Evolutionary conservation across 1,140 invertebrate species (phyloP).

Genomic region (Amyelois transitella): DNA sequence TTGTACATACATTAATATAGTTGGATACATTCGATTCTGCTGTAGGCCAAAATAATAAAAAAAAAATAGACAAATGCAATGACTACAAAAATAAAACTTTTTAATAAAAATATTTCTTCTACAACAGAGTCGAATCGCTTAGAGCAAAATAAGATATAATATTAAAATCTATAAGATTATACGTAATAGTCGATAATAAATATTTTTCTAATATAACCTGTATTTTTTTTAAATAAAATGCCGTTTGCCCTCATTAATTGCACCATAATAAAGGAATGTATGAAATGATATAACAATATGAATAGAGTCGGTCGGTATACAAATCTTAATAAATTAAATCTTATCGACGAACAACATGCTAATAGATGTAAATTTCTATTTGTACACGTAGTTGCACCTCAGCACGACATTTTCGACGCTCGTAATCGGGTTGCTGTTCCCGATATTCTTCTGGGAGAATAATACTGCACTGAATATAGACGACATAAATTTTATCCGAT

Average conservation of each 20-base stretch:
- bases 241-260: not conserved
- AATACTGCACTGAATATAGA: constrained; percentile 59
- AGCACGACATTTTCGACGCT: constrained; percentile 58
- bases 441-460: constrained; percentile 54
- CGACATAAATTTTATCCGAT: no score
- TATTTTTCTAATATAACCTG: not conserved
- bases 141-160: not conserved
- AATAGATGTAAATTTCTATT: constrained; percentile 63
- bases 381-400: constrained; percentile 58
- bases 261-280: not conserved
- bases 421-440: constrained; percentile 52
- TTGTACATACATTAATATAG: no score
- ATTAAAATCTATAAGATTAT: not conserved
- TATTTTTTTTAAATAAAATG: not conserved
- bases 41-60: not conserved
- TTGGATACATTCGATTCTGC: no score
- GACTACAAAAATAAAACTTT: not conserved
- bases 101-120: not conserved
- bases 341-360: constrained; percentile 59
- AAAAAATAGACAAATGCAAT: not conserved
- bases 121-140: not conserved
- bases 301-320: no score
- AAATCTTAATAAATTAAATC: no score
- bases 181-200: not conserved
- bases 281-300: not conserved